Evolutionary conservation across 2,888 invertebrate species (phyloP).

Genomic region (Drosophila multiciliata): DNA sequence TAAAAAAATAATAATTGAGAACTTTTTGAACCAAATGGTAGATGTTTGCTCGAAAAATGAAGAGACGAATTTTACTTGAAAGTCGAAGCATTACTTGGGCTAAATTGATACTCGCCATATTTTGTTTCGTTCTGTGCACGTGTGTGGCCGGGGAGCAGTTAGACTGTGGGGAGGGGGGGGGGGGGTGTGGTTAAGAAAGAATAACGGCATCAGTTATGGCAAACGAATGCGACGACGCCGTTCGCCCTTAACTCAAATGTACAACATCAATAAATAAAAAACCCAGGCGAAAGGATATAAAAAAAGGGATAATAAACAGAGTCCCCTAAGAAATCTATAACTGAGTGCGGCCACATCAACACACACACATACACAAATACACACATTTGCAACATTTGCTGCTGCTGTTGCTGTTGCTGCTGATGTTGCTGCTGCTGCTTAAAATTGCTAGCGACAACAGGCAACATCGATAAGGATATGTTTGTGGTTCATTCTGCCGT

Average conservation of each 20-base stretch:
- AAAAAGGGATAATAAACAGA: slow-evolving; percentile 77
- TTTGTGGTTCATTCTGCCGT: slow-evolving; percentile 42
- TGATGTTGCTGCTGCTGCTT: slow-evolving; percentile 17
- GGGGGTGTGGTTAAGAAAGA: slow-evolving; percentile 36
- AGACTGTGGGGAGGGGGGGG: slow-evolving; percentile 5
- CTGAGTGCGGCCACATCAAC: slow-evolving; percentile 72
- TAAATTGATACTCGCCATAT: not conserved
- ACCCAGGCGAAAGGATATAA: slow-evolving; percentile 75
- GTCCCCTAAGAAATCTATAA: slow-evolving; percentile 79
- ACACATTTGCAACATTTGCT: slow-evolving; percentile 42
- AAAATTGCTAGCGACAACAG: slow-evolving; percentile 60
- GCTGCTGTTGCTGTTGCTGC: not conserved
- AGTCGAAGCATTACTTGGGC: not conserved
- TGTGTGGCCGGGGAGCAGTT: slow-evolving; percentile 3
- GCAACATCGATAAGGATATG: slow-evolving; percentile 54
- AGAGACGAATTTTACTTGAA: not conserved
- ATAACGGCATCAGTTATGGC: slow-evolving; percentile 79
- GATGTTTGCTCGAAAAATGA: not conserved
- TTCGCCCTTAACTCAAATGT: slow-evolving; percentile 77
- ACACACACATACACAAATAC: slow-evolving; percentile 40
- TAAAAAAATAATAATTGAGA: too few relatives aligned
- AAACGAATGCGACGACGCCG: slow-evolving; percentile 78
- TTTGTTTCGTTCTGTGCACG: not conserved
- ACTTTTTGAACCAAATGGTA: not conserved
- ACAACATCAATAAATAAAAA: slow-evolving; percentile 81